These are phyloP conservation scores for Himantopus leucocephalus DNA, from an alignment of 2,113 vertebrate genomes.

Conservation along the genomic window DNA sequence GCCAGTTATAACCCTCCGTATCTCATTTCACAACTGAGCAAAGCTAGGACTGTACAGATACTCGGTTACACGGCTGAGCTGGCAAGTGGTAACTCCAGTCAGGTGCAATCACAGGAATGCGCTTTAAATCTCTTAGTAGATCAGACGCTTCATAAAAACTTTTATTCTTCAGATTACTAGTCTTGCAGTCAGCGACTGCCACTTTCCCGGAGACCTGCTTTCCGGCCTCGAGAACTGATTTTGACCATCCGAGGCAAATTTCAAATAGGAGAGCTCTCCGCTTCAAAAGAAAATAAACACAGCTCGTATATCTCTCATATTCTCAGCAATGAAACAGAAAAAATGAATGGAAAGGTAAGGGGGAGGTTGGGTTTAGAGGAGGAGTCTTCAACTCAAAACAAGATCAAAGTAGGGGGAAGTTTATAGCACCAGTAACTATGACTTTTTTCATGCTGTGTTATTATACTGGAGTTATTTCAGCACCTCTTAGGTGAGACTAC, in stretches of 20 bases:
- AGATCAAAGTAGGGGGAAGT: background rate
- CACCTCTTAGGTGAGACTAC: background rate
- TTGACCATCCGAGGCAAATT: background rate
- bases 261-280: background rate
- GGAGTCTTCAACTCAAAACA: background rate
- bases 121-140: background rate
- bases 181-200: background rate
- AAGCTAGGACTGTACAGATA: accelerated
- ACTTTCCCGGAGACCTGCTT: background rate
- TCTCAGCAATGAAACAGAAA: background rate
- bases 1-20: background rate
- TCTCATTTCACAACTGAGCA: background rate
- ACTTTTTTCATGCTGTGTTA: background rate
- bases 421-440: background rate
- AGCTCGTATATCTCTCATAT: background rate
- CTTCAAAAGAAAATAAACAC: background rate
- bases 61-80: background rate
- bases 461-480: background rate
- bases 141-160: background rate
- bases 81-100: background rate
- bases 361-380: background rate
- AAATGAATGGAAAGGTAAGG: background rate
- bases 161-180: background rate
- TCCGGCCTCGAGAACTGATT: background rate
- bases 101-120: background rate